Conservation (phyloP, 2,797 vertebrate genomes). For the Euthynnus affinis region DNA sequence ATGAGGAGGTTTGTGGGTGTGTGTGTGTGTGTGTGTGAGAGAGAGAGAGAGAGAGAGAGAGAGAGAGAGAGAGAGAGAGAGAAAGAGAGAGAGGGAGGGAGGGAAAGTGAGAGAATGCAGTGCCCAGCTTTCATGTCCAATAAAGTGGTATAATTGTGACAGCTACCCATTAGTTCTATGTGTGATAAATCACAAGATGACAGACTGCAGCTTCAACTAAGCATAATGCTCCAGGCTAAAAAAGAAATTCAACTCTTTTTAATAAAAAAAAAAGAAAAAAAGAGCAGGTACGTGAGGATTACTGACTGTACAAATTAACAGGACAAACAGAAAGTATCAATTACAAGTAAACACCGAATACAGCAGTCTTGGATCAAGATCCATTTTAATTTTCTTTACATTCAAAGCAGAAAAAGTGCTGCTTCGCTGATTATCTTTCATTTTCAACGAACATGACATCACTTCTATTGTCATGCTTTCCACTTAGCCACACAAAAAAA, state of each 20-base stretch:
- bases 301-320: constrained; percentile 23
- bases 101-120: constrained; percentile 5
- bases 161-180: constrained; percentile 76
- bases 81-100: not conserved
- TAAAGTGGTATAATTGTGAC: constrained; percentile 80
- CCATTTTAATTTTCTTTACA: constrained; percentile 1
- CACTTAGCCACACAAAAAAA: constrained; percentile 23
- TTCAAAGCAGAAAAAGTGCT: constrained; percentile 9
- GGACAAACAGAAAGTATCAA: constrained; percentile 7
- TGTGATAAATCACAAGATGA: constrained; percentile 85
- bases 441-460: constrained; percentile 1
- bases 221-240: constrained; percentile 75
- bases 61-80: not conserved
- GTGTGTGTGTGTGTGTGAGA: not conserved
- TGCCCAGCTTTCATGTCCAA: constrained; percentile 72
- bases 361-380: not conserved
- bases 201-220: constrained; percentile 83
- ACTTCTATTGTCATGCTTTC: not conserved
- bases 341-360: constrained; percentile 6
- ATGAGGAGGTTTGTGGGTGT: constrained; percentile 4
- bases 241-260: constrained; percentile 46
- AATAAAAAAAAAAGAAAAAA: too few relatives aligned
- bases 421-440: not conserved
- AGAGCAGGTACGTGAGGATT: constrained; percentile 29
- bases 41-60: not conserved